Base-by-base conservation (phyloP, 2,797 vertebrate species). In the Luscinia luscinia region DNA sequence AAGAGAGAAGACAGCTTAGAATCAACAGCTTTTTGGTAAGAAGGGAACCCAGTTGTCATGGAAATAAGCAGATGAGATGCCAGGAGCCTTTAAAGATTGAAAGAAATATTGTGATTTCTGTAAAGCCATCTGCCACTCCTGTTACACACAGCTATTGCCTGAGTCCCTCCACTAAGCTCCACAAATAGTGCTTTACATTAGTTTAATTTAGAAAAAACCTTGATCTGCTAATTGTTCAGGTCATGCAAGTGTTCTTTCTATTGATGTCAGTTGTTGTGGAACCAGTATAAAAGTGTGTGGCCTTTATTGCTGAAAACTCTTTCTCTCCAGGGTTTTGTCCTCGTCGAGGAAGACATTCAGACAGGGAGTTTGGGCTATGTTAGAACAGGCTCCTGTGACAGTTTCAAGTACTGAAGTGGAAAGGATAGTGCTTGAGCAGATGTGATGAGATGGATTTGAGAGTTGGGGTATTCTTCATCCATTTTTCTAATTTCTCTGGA, bases 51-150 rank as follows among this genome's bases (percentile, higher is more conserved):
- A 77, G 63, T 79, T 69, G 67, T 72, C 11, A 3, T 66, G 46
- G 64, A 82, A 79, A 54, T 90, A 69, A 70, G 32, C 80, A 87
- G 46, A 43, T 84, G 70, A 88, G 36, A 55, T 69, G 26, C 34
- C 17, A 48, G 27, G 27, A 78, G 48, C 34, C 32, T 84, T 45
- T 78, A 45, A 66, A 86, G 51, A 43, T 16, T 27, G 36, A 79
- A 34, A 73, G 26, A 67, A 88, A 52, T 2, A 20, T 32, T 73
- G 63, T 87, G 8, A 30, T 82, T 79, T 93, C 61, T 67, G 52
- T 67, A 90, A 91, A 69, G 11, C 74, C 51, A 19, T 49, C 54
- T 90, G 34, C 74, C 20, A 8, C 11, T 76, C 32, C 16, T 76
- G 24, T 66, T 62, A 4, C 51, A 57, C 34, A 32, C 26, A 55